phyloP scores from a whole-genome alignment of 1,140 invertebrate species.

The Sinella curviseta region DNA sequence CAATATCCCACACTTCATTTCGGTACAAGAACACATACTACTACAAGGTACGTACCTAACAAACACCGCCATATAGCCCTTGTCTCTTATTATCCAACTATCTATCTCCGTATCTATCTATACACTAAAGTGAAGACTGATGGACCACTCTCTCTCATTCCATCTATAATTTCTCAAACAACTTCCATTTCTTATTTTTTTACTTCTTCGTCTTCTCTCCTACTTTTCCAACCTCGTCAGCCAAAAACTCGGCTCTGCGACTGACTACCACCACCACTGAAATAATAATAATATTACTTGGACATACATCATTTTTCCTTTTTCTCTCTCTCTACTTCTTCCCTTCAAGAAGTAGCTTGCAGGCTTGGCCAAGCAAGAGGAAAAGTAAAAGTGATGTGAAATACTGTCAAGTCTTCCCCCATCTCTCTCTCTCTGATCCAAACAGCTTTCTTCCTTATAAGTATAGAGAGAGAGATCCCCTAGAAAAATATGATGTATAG shows the following conservation, averaged over 20 bases:
- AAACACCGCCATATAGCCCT: too few relatives aligned
- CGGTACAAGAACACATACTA: too few relatives aligned
- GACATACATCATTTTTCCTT: constrained; percentile 24
- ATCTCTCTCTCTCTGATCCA: background rate
- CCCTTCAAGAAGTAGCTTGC: background rate
- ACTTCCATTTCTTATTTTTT: background rate
- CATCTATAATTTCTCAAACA: background rate
- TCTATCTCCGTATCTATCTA: background rate
- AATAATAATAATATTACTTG: constrained; percentile 17
- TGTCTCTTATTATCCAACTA: background rate
- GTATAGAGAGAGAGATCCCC: background rate
- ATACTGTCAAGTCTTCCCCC: constrained; percentile 15
- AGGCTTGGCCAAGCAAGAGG: background rate
- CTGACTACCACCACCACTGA: background rate
- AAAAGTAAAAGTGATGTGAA: constrained; percentile 28
- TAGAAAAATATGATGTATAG: background rate
- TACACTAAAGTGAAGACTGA: too few relatives aligned
- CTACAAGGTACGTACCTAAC: too few relatives aligned
- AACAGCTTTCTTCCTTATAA: background rate
- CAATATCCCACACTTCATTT: too few relatives aligned
- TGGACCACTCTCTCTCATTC: background rate
- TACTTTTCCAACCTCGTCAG: constrained; percentile 22
- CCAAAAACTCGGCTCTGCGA: constrained; percentile 13
- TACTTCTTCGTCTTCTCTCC: too few relatives aligned
- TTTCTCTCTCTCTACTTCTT: constrained; percentile 6